A percentile compares a stretch with the other conserved stretches of the same genome.
phyloP scores from a whole-genome alignment of 2,888 invertebrate genomes.

The Cephus spinipes region DNA sequence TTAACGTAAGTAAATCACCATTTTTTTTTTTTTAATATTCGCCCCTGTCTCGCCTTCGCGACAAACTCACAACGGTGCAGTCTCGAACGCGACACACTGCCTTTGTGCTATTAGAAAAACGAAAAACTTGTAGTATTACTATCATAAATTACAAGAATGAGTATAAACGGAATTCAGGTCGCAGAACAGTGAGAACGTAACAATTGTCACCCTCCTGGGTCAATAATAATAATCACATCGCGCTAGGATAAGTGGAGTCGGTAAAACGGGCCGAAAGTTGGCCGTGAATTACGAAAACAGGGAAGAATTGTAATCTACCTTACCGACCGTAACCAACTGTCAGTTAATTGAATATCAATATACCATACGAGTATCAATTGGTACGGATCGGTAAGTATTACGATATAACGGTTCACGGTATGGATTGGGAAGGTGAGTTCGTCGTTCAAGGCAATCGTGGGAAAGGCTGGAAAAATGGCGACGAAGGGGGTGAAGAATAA shows the following conservation, averaged over 20 bases:
- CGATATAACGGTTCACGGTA: background rate
- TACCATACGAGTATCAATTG: background rate
- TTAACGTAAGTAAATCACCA: slow-evolving; percentile 27
- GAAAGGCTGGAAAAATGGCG: background rate
- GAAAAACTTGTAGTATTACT: background rate
- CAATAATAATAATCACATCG: background rate
- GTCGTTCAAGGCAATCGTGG: background rate
- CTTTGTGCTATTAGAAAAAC: background rate
- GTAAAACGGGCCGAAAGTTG: background rate
- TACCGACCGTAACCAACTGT: background rate
- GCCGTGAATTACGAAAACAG: background rate
- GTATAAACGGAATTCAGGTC: background rate
- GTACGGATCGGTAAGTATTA: background rate
- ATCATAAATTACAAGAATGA: background rate
- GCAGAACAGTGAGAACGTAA: background rate
- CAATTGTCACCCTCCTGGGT: background rate
- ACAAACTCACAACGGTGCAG: background rate
- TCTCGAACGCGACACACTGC: background rate
- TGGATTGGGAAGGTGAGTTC: background rate
- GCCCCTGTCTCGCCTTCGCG: background rate
- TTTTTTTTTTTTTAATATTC: slow-evolving; percentile 4
- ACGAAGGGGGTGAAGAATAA: slow-evolving; percentile 1
- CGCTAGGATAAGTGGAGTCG: background rate
- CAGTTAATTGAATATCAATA: background rate
- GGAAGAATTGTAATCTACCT: background rate